Conservation (phyloP, 2,113 vertebrate genomes). For the Phyllostomus hastatus region DNA sequence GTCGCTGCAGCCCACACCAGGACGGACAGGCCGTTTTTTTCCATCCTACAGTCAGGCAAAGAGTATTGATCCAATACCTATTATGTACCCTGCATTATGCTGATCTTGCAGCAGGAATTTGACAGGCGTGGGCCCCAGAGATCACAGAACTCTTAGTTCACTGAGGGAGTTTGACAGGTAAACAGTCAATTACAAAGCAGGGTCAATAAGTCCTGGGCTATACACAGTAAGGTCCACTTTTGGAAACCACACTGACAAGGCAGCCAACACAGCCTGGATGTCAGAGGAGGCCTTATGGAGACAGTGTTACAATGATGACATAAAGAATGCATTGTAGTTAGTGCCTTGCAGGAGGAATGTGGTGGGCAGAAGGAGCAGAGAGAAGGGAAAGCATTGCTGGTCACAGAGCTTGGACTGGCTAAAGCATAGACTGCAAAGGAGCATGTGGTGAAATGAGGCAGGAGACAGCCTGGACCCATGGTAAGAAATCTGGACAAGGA, state of each 20-base stretch:
- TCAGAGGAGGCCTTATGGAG: not conserved
- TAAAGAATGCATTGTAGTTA: not conserved
- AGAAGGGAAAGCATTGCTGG: not conserved
- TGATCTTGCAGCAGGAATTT: not conserved
- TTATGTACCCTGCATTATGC: slow-evolving; percentile 1
- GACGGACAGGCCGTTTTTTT: not conserved
- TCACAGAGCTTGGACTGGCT: not conserved
- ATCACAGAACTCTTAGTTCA: not conserved
- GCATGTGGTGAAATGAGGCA: not conserved
- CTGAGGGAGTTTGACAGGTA: not conserved
- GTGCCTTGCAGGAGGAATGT: not conserved
- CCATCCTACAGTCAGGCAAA: not conserved
- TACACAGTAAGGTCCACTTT: not conserved
- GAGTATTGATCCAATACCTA: not conserved
- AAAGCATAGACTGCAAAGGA: not conserved
- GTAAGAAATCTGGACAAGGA: not conserved
- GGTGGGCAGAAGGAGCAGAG: not conserved
- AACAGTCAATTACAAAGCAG: slow-evolving; percentile 25
- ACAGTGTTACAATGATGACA: not conserved
- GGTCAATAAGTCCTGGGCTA: not conserved
- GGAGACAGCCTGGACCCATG: not conserved
- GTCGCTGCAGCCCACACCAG: not conserved
- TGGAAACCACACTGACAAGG: not conserved
- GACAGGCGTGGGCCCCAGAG: not conserved
- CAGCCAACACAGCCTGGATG: not conserved